Evolutionary conservation across 2,888 invertebrate species (phyloP).

Genomic region (Diarsia mendica): DNA sequence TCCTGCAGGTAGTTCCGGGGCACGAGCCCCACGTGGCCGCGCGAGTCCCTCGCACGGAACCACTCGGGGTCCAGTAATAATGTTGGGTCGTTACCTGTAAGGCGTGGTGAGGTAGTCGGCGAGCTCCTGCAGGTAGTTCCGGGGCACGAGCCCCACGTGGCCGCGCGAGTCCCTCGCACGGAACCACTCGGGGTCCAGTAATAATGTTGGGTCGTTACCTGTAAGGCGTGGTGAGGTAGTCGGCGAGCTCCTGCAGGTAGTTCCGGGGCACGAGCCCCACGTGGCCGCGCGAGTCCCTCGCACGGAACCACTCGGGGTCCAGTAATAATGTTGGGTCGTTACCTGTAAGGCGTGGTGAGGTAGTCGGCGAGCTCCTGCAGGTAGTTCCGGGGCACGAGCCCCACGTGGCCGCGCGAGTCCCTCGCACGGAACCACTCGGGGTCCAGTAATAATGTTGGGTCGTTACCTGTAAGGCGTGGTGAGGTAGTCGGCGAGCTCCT

Average conservation of each 20-base stretch:
- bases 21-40: constrained; percentile 98
- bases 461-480: constrained; percentile 94
- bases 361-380: constrained; percentile 97
- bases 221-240: constrained; percentile 96
- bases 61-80: constrained; percentile 99
- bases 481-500: constrained; percentile 97
- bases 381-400: constrained; percentile 98
- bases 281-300: constrained; percentile 97
- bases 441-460: too few relatives aligned
- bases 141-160: constrained; percentile 97
- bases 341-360: constrained; percentile 95
- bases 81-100: constrained; percentile 91
- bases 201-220: too few relatives aligned
- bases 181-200: constrained; percentile 99
- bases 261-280: constrained; percentile 98
- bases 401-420: constrained; percentile 97
- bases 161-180: constrained; percentile 98
- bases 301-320: constrained; percentile 99
- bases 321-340: too few relatives aligned
- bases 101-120: constrained; percentile 97
- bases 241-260: constrained; percentile 97
- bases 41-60: constrained; percentile 98
- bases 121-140: constrained; percentile 98
- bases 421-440: constrained; percentile 99
- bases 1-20: constrained; percentile 98